These are phyloP conservation scores for Colius striatus DNA, from an alignment of 2,113 vertebrate genomes.

Conservation along the genomic window DNA sequence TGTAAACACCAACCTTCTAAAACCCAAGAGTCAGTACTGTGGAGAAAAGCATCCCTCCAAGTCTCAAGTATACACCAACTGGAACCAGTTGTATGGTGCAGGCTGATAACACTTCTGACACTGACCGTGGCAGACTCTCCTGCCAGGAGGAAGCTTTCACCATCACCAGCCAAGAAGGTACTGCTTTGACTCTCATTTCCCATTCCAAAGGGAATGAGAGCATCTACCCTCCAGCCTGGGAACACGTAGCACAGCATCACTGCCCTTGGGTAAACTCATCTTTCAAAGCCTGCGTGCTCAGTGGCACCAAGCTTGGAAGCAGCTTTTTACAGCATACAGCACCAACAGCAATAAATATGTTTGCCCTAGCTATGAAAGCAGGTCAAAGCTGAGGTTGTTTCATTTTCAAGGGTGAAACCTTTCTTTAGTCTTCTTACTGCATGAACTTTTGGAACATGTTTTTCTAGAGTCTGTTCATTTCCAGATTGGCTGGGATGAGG, in stretches of 20 bases:
- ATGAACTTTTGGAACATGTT: neutral
- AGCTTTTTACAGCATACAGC: neutral
- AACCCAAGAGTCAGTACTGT: neutral
- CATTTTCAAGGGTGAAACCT: neutral
- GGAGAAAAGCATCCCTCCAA: neutral
- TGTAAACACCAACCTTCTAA: neutral
- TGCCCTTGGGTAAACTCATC: neutral
- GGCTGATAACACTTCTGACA: neutral
- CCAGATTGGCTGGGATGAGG: neutral
- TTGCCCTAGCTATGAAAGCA: neutral
- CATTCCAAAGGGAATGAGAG: neutral
- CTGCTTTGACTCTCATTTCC: rapidly evolving
- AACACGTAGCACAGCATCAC: rapidly evolving
- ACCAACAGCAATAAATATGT: neutral
- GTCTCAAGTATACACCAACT: neutral
- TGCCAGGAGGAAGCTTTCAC: neutral
- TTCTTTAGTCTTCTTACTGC: neutral
- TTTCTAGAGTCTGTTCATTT: neutral
- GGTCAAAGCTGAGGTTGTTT: neutral
- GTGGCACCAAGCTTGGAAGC: neutral
- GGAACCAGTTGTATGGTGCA: neutral
- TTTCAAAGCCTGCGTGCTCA: neutral
- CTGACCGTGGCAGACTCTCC: rapidly evolving
- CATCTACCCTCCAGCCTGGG: neutral
- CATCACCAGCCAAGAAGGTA: neutral